A percentile compares a stretch with the other conserved stretches of the same genome.
Evolutionary conservation across 2,888 invertebrate genomes (phyloP).

Genomic region (Xestobium rufovillosum): DNA sequence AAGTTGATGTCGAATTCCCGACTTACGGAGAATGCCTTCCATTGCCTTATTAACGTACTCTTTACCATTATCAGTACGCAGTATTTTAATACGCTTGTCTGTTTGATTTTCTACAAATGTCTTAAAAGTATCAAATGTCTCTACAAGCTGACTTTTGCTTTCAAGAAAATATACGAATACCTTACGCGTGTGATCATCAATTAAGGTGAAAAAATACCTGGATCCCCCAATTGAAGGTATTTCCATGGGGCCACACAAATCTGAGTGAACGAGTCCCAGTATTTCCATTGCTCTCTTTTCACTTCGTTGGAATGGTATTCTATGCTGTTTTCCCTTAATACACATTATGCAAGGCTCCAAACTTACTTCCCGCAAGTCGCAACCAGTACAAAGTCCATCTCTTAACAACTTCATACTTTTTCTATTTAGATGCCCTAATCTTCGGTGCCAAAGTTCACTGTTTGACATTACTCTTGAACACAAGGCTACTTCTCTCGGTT

Average conservation of each 20-base stretch:
- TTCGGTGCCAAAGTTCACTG: constrained; percentile 20
- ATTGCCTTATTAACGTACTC: constrained; percentile 13
- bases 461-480: no score
- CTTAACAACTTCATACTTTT: constrained; percentile 19
- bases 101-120: constrained; percentile 14
- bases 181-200: constrained; percentile 17
- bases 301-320: no score
- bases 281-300: no score
- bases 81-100: constrained; percentile 14
- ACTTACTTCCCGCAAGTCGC: constrained; percentile 6
- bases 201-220: no score
- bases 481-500: no score
- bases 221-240: no score
- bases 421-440: constrained; percentile 18
- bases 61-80: constrained; percentile 19
- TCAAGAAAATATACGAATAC: constrained; percentile 17
- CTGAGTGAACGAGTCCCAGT: no score
- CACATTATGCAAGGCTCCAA: constrained; percentile 8
- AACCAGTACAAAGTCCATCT: constrained; percentile 20
- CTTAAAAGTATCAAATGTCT: constrained; percentile 13
- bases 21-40: constrained; percentile 14
- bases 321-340: constrained; percentile 8
- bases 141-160: constrained; percentile 10
- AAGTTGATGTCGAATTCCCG: constrained; percentile 19
- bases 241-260: no score